These are phyloP conservation scores for Taeniopygia guttata DNA, from an alignment of 2,797 vertebrate genomes.

Conservation along the genomic window DNA sequence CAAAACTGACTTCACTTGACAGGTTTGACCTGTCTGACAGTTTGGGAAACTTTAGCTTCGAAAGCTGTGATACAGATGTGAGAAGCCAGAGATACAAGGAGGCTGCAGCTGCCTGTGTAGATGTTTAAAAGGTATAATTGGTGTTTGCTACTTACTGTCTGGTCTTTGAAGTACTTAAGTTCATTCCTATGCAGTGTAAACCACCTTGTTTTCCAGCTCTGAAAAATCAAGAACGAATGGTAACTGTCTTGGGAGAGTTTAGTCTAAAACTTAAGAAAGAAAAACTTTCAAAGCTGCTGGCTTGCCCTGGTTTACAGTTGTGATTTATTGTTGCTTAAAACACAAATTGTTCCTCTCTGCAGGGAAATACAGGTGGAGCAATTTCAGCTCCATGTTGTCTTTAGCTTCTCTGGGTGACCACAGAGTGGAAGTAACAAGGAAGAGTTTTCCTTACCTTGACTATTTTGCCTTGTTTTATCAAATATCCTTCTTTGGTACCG, in stretches of 20 bases:
- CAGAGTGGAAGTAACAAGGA: not conserved
- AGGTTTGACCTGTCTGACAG: not conserved
- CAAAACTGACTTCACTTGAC: not conserved
- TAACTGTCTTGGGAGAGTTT: not conserved
- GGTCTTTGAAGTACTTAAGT: conserved; percentile 96
- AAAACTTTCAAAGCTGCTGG: not conserved
- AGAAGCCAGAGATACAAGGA: not conserved
- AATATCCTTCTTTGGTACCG: conserved; percentile 95
- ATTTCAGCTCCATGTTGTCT: not conserved
- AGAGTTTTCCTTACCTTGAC: conserved; percentile 84
- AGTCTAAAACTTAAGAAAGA: not conserved
- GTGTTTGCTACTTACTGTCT: conserved; percentile 81
- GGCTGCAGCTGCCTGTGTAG: not conserved
- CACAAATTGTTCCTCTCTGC: not conserved
- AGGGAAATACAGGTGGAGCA: not conserved
- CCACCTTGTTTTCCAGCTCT: conserved; percentile 98
- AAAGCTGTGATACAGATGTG: not conserved
- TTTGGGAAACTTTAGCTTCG: not conserved
- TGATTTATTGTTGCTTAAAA: not conserved
- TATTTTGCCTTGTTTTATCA: conserved; percentile 91
- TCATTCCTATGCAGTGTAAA: conserved; percentile 92
- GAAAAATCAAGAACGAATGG: not conserved
- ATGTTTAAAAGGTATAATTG: not conserved
- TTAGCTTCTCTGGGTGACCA: not conserved
- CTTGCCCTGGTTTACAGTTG: not conserved